A percentile compares a stretch with the other conserved stretches of the same genome.
phyloP scores from a whole-genome alignment of 2,888 invertebrate genomes.

The Clitarchus hookeri region DNA sequence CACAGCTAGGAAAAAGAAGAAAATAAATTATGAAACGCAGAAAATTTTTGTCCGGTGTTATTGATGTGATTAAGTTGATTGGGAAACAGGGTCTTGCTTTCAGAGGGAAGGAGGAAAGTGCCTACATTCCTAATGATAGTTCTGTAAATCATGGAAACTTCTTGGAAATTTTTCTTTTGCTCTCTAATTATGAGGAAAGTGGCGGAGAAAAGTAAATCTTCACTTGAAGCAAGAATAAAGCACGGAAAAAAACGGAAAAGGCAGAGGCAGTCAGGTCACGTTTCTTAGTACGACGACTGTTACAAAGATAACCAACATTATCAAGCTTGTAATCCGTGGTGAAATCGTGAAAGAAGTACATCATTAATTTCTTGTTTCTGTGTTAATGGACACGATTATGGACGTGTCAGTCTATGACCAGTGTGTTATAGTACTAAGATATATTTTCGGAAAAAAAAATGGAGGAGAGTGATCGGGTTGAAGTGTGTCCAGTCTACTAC shows the following conservation, averaged over 20 bases:
- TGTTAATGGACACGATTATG: constrained; percentile 18
- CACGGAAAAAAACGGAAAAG: neutral
- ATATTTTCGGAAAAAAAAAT: neutral
- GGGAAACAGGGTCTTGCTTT: constrained; percentile 20
- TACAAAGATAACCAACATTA: neutral
- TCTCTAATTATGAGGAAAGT: neutral
- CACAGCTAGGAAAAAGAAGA: neutral
- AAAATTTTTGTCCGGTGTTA: neutral
- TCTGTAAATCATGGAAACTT: neutral
- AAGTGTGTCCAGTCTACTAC: neutral
- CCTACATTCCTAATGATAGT: neutral
- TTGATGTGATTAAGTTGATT: constrained; percentile 17
- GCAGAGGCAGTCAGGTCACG: neutral
- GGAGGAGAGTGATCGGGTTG: neutral
- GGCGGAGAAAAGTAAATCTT: neutral
- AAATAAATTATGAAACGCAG: neutral
- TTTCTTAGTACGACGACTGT: constrained; percentile 1
- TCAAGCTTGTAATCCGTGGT: neutral
- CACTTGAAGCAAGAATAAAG: neutral
- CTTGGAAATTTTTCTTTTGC: neutral
- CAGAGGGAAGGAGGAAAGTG: neutral
- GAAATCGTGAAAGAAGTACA: neutral
- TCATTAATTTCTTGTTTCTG: constrained; percentile 5
- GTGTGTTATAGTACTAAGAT: neutral
- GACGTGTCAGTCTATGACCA: neutral